These are phyloP conservation scores for Thera britannica DNA, from an alignment of 2,888 invertebrate genomes.

Conservation along the genomic window DNA sequence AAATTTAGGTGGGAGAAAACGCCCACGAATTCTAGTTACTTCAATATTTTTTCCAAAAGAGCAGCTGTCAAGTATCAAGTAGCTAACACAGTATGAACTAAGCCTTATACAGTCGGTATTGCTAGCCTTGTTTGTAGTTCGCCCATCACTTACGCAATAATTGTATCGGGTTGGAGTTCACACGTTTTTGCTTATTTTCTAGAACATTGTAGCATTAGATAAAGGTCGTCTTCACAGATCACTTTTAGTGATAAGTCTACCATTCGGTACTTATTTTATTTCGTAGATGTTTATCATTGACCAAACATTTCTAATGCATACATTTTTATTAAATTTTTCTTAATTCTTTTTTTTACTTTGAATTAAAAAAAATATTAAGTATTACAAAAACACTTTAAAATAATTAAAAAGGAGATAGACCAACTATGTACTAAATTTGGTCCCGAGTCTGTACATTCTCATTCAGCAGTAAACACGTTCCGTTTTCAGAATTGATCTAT, in stretches of 20 bases:
- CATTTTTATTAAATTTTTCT: neutral
- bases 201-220: conserved; percentile 36
- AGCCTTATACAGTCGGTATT: conserved; percentile 2
- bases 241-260: conserved; percentile 27
- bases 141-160: conserved; percentile 42
- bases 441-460: neutral
- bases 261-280: conserved; percentile 13
- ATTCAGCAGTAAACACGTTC: conserved; percentile 14
- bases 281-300: conserved; percentile 17
- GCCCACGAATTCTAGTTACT: too few species aligned
- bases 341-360: too few species aligned
- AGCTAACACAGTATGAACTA: conserved; percentile 13
- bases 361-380: neutral
- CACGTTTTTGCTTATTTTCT: conserved; percentile 42
- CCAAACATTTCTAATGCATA: conserved; percentile 5
- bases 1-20: too few species aligned
- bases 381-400: neutral
- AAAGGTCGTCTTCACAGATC: conserved; percentile 31
- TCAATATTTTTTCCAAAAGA: neutral
- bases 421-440: conserved; percentile 3
- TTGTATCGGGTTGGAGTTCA: conserved; percentile 40
- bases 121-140: conserved; percentile 21
- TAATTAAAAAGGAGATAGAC: conserved; percentile 3
- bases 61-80: neutral
- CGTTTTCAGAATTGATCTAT: conserved; percentile 32